phyloP scores from a whole-genome alignment of 2,113 vertebrate genomes.

The Sander lucioperca region DNA sequence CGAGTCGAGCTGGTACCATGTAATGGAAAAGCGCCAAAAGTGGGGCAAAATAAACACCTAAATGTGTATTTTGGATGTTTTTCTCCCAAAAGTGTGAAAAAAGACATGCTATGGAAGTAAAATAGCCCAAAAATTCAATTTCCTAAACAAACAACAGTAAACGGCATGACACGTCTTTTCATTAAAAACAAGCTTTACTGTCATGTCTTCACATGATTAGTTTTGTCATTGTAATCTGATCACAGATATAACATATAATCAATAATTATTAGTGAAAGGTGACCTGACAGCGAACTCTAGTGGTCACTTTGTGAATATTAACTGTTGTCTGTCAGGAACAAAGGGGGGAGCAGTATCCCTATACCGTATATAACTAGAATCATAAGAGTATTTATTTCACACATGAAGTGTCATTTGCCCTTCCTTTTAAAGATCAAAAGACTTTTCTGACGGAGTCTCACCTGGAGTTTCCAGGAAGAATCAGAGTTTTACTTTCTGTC shows the following conservation, averaged over 20 bases:
- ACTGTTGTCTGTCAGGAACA: background rate
- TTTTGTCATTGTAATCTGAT: background rate
- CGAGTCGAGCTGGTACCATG: too few species aligned
- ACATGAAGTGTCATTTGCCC: background rate
- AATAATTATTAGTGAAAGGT: background rate
- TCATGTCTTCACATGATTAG: background rate
- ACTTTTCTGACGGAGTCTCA: constrained; percentile 51
- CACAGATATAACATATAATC: background rate
- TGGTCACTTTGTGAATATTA: background rate
- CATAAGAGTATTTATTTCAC: background rate
- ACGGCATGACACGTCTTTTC: too few species aligned
- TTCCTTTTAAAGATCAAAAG: too few species aligned
- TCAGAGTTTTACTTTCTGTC: constrained; percentile 64
- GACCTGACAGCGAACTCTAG: background rate
- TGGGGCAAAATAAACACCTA: too few species aligned
- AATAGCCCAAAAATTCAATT: too few species aligned
- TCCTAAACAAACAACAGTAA: too few species aligned
- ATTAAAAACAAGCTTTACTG: too few species aligned
- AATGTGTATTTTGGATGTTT: too few species aligned
- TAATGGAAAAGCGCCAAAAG: too few species aligned
- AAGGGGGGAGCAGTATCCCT: background rate
- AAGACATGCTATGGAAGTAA: too few species aligned
- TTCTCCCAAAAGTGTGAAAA: too few species aligned
- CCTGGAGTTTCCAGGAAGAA: constrained; percentile 84
- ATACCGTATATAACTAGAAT: too few species aligned